Evolutionary conservation across 1,140 invertebrate genomes (phyloP).

Genomic region (Phymorhynchus buccinoides): DNA sequence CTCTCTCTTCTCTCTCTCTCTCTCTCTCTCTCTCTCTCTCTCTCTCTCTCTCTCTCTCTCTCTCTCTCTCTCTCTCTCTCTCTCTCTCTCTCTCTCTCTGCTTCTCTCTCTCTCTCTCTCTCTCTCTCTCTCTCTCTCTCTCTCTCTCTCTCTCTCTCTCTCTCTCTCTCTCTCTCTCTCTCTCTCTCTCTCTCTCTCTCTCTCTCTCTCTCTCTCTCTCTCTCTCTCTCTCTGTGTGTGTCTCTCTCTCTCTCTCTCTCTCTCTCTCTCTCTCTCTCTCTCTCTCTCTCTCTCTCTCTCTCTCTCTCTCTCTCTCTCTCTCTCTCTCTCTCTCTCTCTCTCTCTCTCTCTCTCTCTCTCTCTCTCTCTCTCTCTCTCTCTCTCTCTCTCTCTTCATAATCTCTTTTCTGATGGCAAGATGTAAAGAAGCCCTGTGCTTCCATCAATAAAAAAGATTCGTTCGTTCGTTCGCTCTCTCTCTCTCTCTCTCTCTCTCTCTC

Average conservation of each 20-base stretch:
- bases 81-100: background rate
- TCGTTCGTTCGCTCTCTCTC: too few species aligned
- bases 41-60: background rate
- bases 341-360: background rate
- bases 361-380: constrained; percentile 25
- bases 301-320: constrained; percentile 31
- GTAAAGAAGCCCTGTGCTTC: too few species aligned
- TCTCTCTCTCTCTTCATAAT: constrained; percentile 1
- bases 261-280: constrained; percentile 10
- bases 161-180: constrained; percentile 29
- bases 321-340: background rate
- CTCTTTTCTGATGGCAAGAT: too few species aligned
- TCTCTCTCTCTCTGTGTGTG: background rate
- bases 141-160: constrained; percentile 19
- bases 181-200: constrained; percentile 27
- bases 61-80: background rate
- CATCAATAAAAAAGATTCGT: too few species aligned
- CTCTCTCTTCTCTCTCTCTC: too few species aligned
- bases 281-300: constrained; percentile 22
- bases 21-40: too few species aligned
- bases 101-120: constrained; percentile 1
- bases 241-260: constrained; percentile 12
- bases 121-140: background rate
- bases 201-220: constrained; percentile 18
- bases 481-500: constrained; percentile 30